Percentiles rank a stretch among this genome's conserved stretches.
These are phyloP conservation scores for Tachypleus tridentatus DNA, from an alignment of 1,140 invertebrate genomes.

Conservation along the genomic window DNA sequence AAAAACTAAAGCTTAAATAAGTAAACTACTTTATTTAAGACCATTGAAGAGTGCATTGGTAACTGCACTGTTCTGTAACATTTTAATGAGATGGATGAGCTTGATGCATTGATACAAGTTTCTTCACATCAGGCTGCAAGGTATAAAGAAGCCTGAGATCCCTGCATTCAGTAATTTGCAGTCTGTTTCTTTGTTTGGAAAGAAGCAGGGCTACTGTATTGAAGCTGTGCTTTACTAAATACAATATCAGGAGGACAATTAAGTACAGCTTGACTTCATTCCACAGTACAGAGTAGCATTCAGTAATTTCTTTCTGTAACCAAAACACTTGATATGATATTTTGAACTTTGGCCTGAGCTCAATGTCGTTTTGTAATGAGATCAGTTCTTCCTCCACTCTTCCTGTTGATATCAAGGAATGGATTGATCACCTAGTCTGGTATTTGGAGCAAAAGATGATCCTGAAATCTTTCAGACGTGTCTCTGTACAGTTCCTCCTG, in stretches of 20 bases:
- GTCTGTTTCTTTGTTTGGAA: conserved; percentile 16
- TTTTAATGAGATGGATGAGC: conserved; percentile 8
- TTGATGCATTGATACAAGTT: conserved; percentile 5
- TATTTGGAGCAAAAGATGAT: conserved; percentile 17
- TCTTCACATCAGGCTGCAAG: conserved; percentile 11
- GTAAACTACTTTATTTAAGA: background rate
- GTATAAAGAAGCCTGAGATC: conserved; percentile 11
- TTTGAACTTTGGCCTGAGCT: conserved; percentile 17
- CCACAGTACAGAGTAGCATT: conserved; percentile 9
- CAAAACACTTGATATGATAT: conserved; percentile 20
- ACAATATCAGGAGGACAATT: conserved; percentile 21
- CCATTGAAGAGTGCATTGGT: background rate
- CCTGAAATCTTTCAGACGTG: conserved; percentile 20
- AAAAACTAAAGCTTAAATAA: background rate
- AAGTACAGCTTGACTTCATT: conserved; percentile 18
- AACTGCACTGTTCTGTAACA: background rate
- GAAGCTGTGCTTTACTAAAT: conserved; percentile 18
- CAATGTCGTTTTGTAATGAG: conserved; percentile 12
- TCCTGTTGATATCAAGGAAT: conserved; percentile 9
- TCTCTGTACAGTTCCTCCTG: conserved; percentile 14
- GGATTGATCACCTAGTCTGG: conserved; percentile 16
- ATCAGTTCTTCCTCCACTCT: conserved; percentile 7
- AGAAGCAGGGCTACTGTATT: conserved; percentile 10
- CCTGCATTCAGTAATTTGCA: conserved; percentile 7
- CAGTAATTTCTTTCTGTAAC: conserved; percentile 16